Conservation (phyloP, 2,888 invertebrate species). For the Trachelus tabidus region DNA sequence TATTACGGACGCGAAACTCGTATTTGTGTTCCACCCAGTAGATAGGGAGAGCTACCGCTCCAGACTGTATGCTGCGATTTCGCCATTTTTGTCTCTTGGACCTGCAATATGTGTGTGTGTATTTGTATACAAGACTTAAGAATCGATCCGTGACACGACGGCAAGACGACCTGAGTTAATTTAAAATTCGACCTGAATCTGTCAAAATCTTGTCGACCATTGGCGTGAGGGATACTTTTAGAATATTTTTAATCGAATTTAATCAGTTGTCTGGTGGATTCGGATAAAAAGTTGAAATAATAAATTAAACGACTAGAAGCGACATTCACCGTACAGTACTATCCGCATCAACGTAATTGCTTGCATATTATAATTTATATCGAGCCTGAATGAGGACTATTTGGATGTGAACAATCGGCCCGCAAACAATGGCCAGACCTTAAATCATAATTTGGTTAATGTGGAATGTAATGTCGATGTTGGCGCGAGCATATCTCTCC, state of each 20-base stretch:
- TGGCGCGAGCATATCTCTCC: slow-evolving; percentile 52
- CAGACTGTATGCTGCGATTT: not conserved
- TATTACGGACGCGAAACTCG: slow-evolving; percentile 43
- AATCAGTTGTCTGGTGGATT: not conserved
- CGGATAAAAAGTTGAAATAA: slow-evolving; percentile 34
- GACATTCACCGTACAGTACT: slow-evolving; percentile 38
- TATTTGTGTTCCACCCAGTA: slow-evolving; percentile 15
- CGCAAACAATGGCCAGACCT: slow-evolving; percentile 58
- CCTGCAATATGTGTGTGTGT: not conserved
- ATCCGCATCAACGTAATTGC: slow-evolving; percentile 58
- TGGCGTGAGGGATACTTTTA: not conserved
- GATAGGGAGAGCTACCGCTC: not conserved
- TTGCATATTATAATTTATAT: slow-evolving; percentile 59
- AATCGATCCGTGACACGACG: not conserved
- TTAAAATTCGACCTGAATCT: not conserved
- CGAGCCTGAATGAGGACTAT: slow-evolving; percentile 55
- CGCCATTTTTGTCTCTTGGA: not conserved
- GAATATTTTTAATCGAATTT: not conserved
- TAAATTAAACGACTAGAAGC: slow-evolving; percentile 35
- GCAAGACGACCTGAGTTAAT: not conserved
- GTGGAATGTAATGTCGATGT: slow-evolving; percentile 64
- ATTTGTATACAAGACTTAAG: not conserved
- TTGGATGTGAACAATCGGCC: slow-evolving; percentile 60
- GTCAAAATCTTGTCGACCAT: not conserved
- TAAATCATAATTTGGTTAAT: slow-evolving; percentile 66